Percentiles rank a stretch among this genome's conserved stretches.
Conservation (phyloP, 1,140 invertebrate species). For the Dinoponera quadriceps region DNA sequence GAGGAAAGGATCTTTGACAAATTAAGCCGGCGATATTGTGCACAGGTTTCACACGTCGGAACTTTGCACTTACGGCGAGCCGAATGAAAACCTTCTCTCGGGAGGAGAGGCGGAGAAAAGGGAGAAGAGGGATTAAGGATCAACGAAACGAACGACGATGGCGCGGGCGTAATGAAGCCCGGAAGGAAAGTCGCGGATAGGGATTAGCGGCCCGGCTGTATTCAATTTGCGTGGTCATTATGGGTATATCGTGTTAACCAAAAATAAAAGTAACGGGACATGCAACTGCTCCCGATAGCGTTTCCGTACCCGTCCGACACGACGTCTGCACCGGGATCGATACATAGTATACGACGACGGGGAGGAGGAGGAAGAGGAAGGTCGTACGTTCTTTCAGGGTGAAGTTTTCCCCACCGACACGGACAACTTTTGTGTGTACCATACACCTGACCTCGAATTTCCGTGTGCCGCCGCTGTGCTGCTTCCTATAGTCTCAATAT, state of each 20-base stretch:
- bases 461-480: not conserved
- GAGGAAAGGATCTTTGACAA: conserved; percentile 24
- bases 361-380: conserved; percentile 13
- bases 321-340: conserved; percentile 54
- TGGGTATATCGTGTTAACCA: conserved; percentile 35
- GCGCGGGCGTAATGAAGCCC: conserved; percentile 20
- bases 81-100: not conserved
- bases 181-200: conserved; percentile 17
- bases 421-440: conserved; percentile 14
- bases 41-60: conserved; percentile 21
- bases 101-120: not conserved
- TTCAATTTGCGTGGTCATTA: conserved; percentile 22
- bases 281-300: conserved; percentile 32
- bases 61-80: conserved; percentile 3
- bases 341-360: conserved; percentile 33
- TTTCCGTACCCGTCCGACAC: conserved; percentile 33
- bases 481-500: conserved; percentile 25
- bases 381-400: conserved; percentile 57
- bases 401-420: not conserved
- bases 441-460: conserved; percentile 49
- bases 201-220: conserved; percentile 21
- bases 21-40: conserved; percentile 18
- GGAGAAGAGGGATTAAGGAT: conserved; percentile 22
- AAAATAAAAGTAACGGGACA: conserved; percentile 34
- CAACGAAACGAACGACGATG: conserved; percentile 11